Evolutionary conservation across 2,797 vertebrate species (phyloP), one percentile per base, ranked within the genome.

Genomic region (Cyprinodon diabolis): DNA sequence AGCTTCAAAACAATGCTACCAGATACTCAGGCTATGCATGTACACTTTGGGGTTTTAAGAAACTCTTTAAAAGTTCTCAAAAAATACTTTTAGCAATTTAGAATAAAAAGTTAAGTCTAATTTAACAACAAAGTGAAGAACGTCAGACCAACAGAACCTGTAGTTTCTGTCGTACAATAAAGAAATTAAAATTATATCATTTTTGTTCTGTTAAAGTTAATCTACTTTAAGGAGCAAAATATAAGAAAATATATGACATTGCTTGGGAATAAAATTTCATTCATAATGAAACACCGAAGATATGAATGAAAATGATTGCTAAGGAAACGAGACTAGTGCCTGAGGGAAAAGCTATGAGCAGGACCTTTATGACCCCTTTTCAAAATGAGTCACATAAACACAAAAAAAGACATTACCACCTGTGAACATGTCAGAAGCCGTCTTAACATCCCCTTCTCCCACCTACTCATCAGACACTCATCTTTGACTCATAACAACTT

Each of bases 351-450:
- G 51, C 40, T 76, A 48, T 21, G 12, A 76, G 45, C 8, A 49
- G 30, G 65, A 57, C 37, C 55, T n/a, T 52, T 66, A 40, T 85
- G 82, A 84, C 80, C 80, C 71, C 72, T 48, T 90, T 86, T 86
- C 81, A 76, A 51, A 21, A 75, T 93, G 83, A 91, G 51, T 88
- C 84, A 83, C 40, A 72, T 56, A 62, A 15, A 79, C 55, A 79
- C 45, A 74, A 23, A 65, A 8, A 23, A 48, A 62, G 49, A 14
- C 58, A 12, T 69, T 69, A 56, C 57, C 51, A 71, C 62, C 35
- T 56, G 15, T 60, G 37, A 66, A 47, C 68, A 70, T 45, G 47
- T 79, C 15, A 70, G 3, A 55, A 76, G 35, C 70, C 8, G 56
- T 57, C 52, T 68, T 35, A 14, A 74, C 52, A 1, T 56, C 52